Conservation (phyloP, 2,113 vertebrate genomes). For the Gambusia affinis region DNA sequence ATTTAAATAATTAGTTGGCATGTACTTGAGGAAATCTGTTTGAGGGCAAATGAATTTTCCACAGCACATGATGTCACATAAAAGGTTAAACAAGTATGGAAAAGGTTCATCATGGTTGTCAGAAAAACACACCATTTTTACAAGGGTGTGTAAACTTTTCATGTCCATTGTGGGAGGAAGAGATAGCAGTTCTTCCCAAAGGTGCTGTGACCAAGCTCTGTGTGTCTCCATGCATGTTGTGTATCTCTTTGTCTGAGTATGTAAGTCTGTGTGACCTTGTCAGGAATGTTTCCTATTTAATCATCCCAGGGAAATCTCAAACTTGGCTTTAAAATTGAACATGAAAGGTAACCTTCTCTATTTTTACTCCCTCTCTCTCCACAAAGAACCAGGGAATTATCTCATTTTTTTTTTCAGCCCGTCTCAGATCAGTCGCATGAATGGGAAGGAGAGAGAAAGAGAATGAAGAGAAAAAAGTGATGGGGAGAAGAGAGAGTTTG, state of each 20-base stretch:
- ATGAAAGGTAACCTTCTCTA: conserved; percentile 77
- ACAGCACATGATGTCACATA: neutral
- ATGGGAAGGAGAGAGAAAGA: conserved; percentile 48
- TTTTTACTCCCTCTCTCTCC: conserved; percentile 64
- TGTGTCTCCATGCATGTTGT: conserved; percentile 23
- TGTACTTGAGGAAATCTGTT: neutral
- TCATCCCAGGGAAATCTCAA: conserved; percentile 75
- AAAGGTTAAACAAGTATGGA: neutral
- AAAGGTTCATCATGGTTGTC: neutral
- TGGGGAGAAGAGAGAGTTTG: conserved; percentile 50
- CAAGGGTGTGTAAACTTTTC: neutral
- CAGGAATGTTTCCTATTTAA: conserved; percentile 68
- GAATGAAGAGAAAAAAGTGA: conserved; percentile 33
- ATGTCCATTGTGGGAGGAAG: conserved; percentile 14
- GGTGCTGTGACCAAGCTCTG: conserved; percentile 46
- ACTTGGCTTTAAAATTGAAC: conserved; percentile 74
- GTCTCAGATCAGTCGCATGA: conserved; percentile 50
- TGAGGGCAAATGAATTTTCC: too few relatives aligned
- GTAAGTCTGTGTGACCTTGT: conserved; percentile 66
- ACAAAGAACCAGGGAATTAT: conserved; percentile 70
- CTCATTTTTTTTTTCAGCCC: conserved; percentile 42
- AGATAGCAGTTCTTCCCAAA: conserved; percentile 36
- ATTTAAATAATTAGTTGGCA: neutral
- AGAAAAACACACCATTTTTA: neutral
- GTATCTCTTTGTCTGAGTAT: conserved; percentile 33